Evolutionary conservation across 1,140 invertebrate genomes (phyloP).

Genomic region (Pygmarrhopalites habei): DNA sequence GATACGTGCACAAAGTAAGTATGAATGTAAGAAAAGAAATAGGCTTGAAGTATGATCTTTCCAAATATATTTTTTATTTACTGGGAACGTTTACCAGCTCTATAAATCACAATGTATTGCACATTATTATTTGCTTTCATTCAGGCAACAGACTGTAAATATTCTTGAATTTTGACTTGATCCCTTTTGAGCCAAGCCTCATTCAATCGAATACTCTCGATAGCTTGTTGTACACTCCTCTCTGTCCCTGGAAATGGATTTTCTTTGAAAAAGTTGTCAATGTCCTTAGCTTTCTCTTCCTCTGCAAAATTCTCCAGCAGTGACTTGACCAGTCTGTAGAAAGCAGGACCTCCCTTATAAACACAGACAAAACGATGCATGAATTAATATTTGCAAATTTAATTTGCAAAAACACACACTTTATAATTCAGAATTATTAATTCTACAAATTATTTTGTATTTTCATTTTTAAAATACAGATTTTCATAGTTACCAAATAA

Average conservation of each 20-base stretch:
- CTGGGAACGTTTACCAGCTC: too few relatives aligned
- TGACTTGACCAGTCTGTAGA: slow-evolving; percentile 44
- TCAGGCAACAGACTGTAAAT: too few relatives aligned
- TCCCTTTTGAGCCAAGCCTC: slow-evolving; percentile 48
- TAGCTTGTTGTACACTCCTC: slow-evolving; percentile 47
- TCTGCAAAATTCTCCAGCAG: slow-evolving; percentile 49
- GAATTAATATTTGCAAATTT: background rate
- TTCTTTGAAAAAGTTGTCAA: slow-evolving; percentile 50
- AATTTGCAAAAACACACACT: background rate
- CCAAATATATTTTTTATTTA: too few relatives aligned
- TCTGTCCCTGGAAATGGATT: slow-evolving; percentile 48
- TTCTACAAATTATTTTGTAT: background rate
- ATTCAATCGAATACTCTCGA: slow-evolving; percentile 52
- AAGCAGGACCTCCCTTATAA: background rate
- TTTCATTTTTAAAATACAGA: background rate
- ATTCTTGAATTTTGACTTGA: too few relatives aligned
- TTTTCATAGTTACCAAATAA: slow-evolving; percentile 55
- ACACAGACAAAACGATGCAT: background rate
- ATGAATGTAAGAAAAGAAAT: too few relatives aligned
- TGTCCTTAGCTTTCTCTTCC: slow-evolving; percentile 48
- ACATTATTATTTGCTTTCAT: too few relatives aligned
- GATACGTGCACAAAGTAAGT: too few relatives aligned
- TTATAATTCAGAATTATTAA: background rate
- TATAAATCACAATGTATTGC: too few relatives aligned
- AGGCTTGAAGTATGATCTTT: too few relatives aligned